Percentiles rank a stretch among this genome's conserved stretches.
Evolutionary conservation across 2,113 vertebrate species (phyloP).

Genomic region (Dipodomys stephensi): DNA sequence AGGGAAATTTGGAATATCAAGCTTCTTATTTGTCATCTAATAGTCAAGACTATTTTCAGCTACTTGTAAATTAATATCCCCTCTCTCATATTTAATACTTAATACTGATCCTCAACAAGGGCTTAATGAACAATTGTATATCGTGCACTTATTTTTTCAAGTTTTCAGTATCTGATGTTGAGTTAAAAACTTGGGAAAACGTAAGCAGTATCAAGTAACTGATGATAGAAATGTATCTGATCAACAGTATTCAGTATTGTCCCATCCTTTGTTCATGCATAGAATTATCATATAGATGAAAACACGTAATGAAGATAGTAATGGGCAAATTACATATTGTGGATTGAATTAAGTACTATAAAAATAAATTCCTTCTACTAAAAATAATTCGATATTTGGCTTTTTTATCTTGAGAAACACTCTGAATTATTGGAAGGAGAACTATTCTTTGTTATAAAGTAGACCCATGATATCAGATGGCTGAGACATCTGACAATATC

Average conservation of each 20-base stretch:
- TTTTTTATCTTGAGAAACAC: not conserved
- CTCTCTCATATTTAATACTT: not conserved
- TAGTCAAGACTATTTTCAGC: conserved; percentile 3
- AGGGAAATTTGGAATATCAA: not conserved
- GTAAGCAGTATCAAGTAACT: not conserved
- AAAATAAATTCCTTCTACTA: not conserved
- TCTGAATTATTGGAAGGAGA: not conserved
- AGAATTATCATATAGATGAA: not conserved
- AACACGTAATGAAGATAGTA: not conserved
- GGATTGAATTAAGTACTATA: not conserved
- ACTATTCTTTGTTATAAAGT: not conserved
- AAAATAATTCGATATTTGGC: not conserved
- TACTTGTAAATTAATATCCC: not conserved
- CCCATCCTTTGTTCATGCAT: not conserved
- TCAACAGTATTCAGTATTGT: not conserved
- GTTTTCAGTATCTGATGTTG: not conserved
- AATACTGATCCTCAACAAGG: not conserved
- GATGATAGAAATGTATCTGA: not conserved
- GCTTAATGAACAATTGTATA: not conserved
- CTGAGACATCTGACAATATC: not conserved
- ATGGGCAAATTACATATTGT: not conserved
- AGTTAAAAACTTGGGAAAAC: not conserved
- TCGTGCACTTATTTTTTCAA: not conserved
- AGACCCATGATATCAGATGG: not conserved
- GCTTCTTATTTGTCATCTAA: not conserved